Conservation (phyloP, 2,797 vertebrate genomes). For the Rhynchotus rufescens region DNA sequence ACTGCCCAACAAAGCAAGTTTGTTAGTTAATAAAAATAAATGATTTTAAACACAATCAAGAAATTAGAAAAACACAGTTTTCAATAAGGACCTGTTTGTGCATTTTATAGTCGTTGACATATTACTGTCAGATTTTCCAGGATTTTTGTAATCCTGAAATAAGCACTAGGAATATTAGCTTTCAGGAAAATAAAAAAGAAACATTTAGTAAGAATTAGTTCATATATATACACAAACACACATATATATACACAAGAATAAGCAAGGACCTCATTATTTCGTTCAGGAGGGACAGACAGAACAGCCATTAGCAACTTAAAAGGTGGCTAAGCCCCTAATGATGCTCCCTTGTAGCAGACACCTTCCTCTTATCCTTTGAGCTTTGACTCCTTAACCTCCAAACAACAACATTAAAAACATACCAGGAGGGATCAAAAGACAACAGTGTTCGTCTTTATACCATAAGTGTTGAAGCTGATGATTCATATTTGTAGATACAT, state of each 20-base stretch:
- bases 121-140: slow-evolving; percentile 15
- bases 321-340: neutral
- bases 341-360: neutral
- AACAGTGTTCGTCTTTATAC: neutral
- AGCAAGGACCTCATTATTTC: neutral
- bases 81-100: slow-evolving; percentile 39
- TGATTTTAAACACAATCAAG: slow-evolving; percentile 70
- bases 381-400: neutral
- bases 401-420: neutral
- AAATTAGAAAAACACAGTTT: slow-evolving; percentile 64
- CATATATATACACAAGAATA: neutral
- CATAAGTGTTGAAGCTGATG: neutral
- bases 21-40: slow-evolving; percentile 80
- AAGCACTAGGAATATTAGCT: neutral
- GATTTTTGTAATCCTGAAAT: slow-evolving; percentile 29
- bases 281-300: neutral
- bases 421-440: neutral
- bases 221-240: too few species aligned
- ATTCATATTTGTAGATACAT: neutral
- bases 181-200: neutral
- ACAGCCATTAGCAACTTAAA: neutral
- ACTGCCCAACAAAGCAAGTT: slow-evolving; percentile 75
- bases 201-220: too few species aligned
- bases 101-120: slow-evolving; percentile 56
- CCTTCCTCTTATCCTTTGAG: neutral